Base-by-base conservation (phyloP, 2,113 vertebrate species). In the Cottus gobio region DNA sequence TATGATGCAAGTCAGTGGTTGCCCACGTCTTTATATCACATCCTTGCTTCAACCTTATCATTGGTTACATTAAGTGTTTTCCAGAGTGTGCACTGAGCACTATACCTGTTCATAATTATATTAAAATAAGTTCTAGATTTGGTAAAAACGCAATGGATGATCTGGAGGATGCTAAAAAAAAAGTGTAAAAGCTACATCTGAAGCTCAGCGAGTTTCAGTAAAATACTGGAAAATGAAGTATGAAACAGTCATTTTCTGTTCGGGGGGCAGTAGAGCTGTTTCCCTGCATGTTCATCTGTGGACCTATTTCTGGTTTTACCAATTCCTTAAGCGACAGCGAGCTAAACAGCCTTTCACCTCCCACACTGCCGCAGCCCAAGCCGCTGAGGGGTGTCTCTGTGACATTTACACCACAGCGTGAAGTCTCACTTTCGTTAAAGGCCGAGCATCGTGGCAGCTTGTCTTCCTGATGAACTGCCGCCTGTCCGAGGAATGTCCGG, bases 331-430 rank as follows among this genome's bases (percentile, higher is more conserved):
- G 64, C 75, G 71, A 79, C 76, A 65, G 60, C 24, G 66, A 80
- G 58, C 57, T 63, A 37, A 73, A 24, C 56, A 63, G 81, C 82
- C 71, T 65, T 60, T 46, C 71, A 52, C 77, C 28, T 75, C 71
- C 71, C 70, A 57, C 70, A 4, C 44, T 0, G 1, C 37, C 64
- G 11, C 70, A 39, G 57, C 0, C 4, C 60, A 8, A 42, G 5
- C 18, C 60, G 65, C 71, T 1, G 52, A 77, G 37, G 60, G 46
- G 24, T 5, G 2, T 72, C 75, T 72, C 20, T 34, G 42, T 79
- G 76, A 73, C 67, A 76, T 86, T 80, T 67, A 37, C 20, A 37
- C 61, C 68, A 26, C 77, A 61, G 72, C 46, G 63, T 68, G 67
- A 83, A 76, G 26, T 77, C 76, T 65, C 77, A 46, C 62, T 68